Evolutionary conservation across 2,113 vertebrate genomes (phyloP).

Genomic region (Salvelinus fontinalis): DNA sequence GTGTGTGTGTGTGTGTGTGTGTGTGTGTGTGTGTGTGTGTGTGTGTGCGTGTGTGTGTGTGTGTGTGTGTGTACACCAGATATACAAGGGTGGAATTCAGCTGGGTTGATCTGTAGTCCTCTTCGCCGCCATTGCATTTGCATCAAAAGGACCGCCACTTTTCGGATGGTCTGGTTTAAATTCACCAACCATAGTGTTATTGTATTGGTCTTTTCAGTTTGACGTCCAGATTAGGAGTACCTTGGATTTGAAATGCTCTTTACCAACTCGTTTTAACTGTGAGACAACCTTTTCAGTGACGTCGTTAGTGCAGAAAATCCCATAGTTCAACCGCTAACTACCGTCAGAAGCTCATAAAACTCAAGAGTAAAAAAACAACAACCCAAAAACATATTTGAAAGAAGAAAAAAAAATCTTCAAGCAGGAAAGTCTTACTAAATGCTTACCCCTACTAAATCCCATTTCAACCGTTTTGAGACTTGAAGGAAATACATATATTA

Average conservation of each 20-base stretch:
- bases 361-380: constrained; percentile 8
- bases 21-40: background rate
- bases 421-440: constrained; percentile 18
- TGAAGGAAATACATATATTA: constrained; percentile 73
- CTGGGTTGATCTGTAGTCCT: constrained; percentile 16
- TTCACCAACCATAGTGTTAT: background rate
- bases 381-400: background rate
- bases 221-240: background rate
- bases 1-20: too few species aligned
- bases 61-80: constrained; percentile 26
- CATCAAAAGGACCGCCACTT: constrained; percentile 13
- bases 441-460: constrained; percentile 60
- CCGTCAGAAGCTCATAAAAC: constrained; percentile 61
- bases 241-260: too few species aligned
- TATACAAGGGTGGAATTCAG: constrained; percentile 14
- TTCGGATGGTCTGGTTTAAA: background rate
- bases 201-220: background rate
- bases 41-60: background rate
- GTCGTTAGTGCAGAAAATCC: constrained; percentile 1
- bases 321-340: constrained; percentile 31
- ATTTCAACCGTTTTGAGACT: constrained; percentile 68
- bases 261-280: background rate
- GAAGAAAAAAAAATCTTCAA: constrained; percentile 48
- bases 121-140: constrained; percentile 20
- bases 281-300: too few species aligned